These are phyloP conservation scores for Lerista edwardsae DNA, from an alignment of 2,797 vertebrate genomes.

Conservation along the genomic window DNA sequence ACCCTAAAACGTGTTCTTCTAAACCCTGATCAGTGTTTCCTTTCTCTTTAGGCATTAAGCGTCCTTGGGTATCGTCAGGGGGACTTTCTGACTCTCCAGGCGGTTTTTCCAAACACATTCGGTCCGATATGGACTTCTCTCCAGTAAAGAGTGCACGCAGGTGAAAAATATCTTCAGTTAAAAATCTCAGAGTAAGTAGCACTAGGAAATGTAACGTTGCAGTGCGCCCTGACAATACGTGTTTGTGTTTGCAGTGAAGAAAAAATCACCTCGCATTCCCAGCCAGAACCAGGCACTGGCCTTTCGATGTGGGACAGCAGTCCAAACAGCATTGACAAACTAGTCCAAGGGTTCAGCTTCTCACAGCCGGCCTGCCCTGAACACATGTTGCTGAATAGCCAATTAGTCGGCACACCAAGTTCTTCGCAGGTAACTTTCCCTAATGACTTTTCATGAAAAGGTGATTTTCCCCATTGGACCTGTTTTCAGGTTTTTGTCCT, in stretches of 20 bases:
- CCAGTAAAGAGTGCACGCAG: conserved; percentile 64
- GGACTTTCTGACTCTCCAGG: conserved; percentile 70
- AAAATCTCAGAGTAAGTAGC: not conserved
- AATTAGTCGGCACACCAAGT: conserved; percentile 90
- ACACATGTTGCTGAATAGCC: conserved; percentile 94
- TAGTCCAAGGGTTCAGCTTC: conserved; percentile 90
- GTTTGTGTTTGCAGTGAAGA: conserved; percentile 81
- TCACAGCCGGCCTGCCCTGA: conserved; percentile 92
- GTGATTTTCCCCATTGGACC: not conserved
- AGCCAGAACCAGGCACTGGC: conserved; percentile 87
- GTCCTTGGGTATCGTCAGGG: conserved; percentile 66
- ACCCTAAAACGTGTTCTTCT: not conserved
- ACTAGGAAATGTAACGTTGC: not conserved
- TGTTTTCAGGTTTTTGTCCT: not conserved
- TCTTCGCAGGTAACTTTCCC: conserved; percentile 89
- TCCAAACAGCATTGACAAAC: conserved; percentile 76
- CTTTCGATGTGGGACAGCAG: conserved; percentile 82
- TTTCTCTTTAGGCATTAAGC: conserved; percentile 78
- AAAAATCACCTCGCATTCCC: conserved; percentile 88
- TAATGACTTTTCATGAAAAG: not conserved
- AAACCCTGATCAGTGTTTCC: not conserved
- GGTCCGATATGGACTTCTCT: conserved; percentile 78
- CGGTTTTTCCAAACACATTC: conserved; percentile 81
- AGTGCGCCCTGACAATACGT: conserved; percentile 23
- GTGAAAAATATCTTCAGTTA: conserved; percentile 56